Percentiles rank a stretch among this genome's conserved stretches.
Conservation (phyloP, 1,140 invertebrate genomes). For the Drosophila carrolli region DNA sequence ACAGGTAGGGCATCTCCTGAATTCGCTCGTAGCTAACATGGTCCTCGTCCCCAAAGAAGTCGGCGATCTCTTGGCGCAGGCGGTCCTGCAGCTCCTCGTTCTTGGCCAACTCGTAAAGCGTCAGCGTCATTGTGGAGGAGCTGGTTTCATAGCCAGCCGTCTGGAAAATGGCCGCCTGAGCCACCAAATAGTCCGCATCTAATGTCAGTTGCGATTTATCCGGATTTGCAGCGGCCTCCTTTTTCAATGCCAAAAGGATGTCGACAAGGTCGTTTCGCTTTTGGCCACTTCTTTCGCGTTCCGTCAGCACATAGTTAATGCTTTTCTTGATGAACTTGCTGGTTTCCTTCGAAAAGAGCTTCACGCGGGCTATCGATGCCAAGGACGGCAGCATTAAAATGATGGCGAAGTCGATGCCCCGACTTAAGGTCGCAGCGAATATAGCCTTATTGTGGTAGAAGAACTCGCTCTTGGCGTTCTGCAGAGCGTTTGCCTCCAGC, state of each 20-base stretch:
- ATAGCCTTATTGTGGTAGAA: conserved; percentile 83
- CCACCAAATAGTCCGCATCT: conserved; percentile 85
- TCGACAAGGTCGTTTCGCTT: conserved; percentile 85
- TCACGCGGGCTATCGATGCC: conserved; percentile 45
- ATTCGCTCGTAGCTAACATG: conserved; percentile 88
- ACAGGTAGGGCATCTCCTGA: conserved; percentile 88
- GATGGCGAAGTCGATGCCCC: conserved; percentile 85
- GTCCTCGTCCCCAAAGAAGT: conserved; percentile 84
- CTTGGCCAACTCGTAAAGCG: conserved; percentile 88
- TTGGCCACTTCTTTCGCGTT: conserved; percentile 67
- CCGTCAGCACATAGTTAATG: conserved; percentile 72
- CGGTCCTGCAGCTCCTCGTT: conserved; percentile 88
- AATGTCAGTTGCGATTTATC: conserved; percentile 17
- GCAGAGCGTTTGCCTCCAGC: conserved; percentile 86
- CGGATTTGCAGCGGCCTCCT: conserved; percentile 42
- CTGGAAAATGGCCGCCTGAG: conserved; percentile 90
- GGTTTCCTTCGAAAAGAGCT: conserved; percentile 58
- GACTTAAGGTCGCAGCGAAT: conserved; percentile 85
- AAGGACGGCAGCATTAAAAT: conserved; percentile 84
- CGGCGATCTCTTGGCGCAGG: conserved; percentile 87
- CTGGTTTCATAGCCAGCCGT: conserved; percentile 92
- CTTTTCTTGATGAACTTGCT: conserved; percentile 67
- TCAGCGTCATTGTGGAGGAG: conserved; percentile 88
- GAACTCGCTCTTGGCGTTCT: conserved; percentile 85
- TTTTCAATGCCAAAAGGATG: conserved; percentile 81